These are phyloP conservation scores for Astyanax mexicanus DNA, from an alignment of 2,797 vertebrate species.

Conservation along the genomic window DNA sequence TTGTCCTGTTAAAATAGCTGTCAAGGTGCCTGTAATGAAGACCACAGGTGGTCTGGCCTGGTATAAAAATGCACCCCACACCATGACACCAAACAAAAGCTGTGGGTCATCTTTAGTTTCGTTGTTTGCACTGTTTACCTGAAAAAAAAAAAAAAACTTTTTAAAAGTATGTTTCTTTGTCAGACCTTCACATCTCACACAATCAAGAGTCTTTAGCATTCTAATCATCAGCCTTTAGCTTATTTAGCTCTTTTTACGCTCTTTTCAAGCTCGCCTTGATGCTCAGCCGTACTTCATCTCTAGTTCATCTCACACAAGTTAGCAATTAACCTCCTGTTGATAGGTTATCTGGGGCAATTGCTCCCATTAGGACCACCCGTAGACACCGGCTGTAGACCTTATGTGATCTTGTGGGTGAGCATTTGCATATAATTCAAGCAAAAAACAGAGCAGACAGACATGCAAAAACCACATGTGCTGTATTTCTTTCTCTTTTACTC, in stretches of 20 bases:
- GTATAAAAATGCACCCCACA: too few relatives aligned
- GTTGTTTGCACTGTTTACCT: neutral
- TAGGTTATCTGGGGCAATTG: constrained; percentile 38
- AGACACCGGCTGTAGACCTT: constrained; percentile 7
- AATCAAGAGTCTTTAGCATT: neutral
- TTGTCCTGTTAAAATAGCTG: too few relatives aligned
- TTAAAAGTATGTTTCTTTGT: neutral
- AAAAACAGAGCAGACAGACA: neutral
- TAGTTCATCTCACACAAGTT: constrained; percentile 19
- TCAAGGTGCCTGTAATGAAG: too few relatives aligned
- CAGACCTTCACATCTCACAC: neutral
- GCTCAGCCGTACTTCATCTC: neutral
- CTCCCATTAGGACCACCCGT: constrained; percentile 48
- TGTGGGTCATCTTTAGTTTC: too few relatives aligned
- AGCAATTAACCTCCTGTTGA: constrained; percentile 30
- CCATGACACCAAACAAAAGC: too few relatives aligned
- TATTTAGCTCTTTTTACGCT: neutral
- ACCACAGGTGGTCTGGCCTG: too few relatives aligned
- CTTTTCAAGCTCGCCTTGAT: neutral
- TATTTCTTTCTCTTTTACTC: neutral
- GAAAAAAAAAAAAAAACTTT: too few relatives aligned
- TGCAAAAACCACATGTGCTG: neutral
- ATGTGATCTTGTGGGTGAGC: neutral
- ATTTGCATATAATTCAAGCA: neutral
- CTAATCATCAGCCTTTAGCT: neutral